phyloP scores from a whole-genome alignment of 2,113 vertebrate genomes.

The Alligator mississippiensis region DNA sequence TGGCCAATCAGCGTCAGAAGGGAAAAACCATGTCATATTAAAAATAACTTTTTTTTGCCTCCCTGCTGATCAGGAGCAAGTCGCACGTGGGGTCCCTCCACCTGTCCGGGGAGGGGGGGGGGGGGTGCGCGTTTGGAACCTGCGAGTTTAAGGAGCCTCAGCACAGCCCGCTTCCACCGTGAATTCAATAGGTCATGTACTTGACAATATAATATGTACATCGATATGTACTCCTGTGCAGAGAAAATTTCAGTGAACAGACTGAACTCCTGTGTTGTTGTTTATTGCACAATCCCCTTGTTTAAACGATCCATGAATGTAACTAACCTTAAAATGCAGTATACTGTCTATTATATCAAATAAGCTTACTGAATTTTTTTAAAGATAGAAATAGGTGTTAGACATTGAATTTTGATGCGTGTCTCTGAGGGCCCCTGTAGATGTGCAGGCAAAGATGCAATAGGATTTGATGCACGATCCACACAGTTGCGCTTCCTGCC shows the following conservation, averaged over 20 bases:
- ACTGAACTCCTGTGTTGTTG: not conserved
- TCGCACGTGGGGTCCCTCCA: no score
- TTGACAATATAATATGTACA: not conserved
- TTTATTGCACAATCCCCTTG: not conserved
- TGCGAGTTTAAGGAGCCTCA: no score
- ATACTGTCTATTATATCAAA: not conserved
- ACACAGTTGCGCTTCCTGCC: no score
- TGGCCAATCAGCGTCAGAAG: no score
- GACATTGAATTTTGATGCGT: not conserved
- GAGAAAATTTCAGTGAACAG: not conserved
- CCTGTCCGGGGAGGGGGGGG: no score
- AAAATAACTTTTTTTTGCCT: no score
- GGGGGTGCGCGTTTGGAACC: no score
- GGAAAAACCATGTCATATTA: no score
- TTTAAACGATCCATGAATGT: not conserved
- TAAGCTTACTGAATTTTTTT: not conserved
- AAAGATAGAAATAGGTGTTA: not conserved
- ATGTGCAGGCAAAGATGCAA: no score
- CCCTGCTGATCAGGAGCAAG: no score
- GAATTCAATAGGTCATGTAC: not conserved
- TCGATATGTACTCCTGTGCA: not conserved
- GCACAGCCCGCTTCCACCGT: no score
- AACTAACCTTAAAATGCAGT: not conserved
- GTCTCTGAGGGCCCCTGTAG: not conserved
- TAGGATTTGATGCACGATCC: no score